phyloP scores from a whole-genome alignment of 2,888 invertebrate species.

The Drosophila cognata region DNA sequence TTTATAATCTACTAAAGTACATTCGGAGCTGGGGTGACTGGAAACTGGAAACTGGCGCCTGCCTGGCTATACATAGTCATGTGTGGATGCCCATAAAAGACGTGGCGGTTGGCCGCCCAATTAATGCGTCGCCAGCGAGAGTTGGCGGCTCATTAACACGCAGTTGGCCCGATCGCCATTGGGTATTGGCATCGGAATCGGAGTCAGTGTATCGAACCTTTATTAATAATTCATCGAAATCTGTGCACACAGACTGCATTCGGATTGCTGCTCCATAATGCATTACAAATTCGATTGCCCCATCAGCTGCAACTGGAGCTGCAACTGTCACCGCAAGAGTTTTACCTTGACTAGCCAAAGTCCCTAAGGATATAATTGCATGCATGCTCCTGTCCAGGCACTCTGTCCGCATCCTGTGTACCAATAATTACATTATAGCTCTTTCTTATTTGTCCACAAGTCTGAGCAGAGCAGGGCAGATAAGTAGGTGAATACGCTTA shows the following conservation, averaged over 20 bases:
- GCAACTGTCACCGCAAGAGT: slow-evolving; percentile 1
- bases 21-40: slow-evolving; percentile 12
- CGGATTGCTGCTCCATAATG: slow-evolving; percentile 69
- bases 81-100: slow-evolving; percentile 63
- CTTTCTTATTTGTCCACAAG: slow-evolving; percentile 46
- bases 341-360: neutral
- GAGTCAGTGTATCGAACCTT: slow-evolving; percentile 26
- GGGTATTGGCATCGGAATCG: slow-evolving; percentile 25
- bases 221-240: slow-evolving; percentile 75
- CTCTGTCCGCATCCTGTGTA: slow-evolving; percentile 47
- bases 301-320: slow-evolving; percentile 13
- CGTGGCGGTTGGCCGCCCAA: slow-evolving; percentile 57
- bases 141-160: slow-evolving; percentile 76
- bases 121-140: slow-evolving; percentile 71
- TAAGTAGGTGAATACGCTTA: neutral
- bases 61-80: slow-evolving; percentile 56
- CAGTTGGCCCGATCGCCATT: slow-evolving; percentile 55
- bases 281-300: slow-evolving; percentile 69
- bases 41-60: slow-evolving; percentile 53
- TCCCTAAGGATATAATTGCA: slow-evolving; percentile 34
- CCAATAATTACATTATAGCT: slow-evolving; percentile 38
- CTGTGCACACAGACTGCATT: slow-evolving; percentile 32
- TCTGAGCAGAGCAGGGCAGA: neutral
- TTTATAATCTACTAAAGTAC: slow-evolving; percentile 33
- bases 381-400: slow-evolving; percentile 3